These are phyloP conservation scores for Eulimnadia texana DNA, from an alignment of 1,140 invertebrate genomes.

Conservation along the genomic window DNA sequence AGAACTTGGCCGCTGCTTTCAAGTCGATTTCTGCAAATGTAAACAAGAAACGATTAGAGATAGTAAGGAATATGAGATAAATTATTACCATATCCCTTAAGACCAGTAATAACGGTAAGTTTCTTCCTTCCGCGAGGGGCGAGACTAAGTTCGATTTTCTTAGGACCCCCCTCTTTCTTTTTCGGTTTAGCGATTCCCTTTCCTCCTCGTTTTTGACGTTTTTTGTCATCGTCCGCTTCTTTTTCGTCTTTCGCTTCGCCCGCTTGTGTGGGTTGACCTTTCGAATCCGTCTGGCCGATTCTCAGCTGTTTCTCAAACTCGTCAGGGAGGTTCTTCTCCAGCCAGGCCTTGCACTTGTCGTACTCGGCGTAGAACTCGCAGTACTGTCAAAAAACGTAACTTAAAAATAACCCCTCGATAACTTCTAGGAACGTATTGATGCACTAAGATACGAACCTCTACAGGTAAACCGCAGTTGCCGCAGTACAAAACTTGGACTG, in stretches of 20 bases:
- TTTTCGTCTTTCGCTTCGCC: conserved; percentile 40
- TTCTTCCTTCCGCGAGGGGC: conserved; percentile 96
- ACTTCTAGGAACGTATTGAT: too few relatives aligned
- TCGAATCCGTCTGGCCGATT: conserved; percentile 33
- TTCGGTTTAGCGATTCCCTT: conserved; percentile 77
- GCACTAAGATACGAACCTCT: conserved; percentile 54
- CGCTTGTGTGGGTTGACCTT: background rate
- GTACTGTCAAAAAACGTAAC: conserved; percentile 45
- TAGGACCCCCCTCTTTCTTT: conserved; percentile 57
- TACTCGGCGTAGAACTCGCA: conserved; percentile 96
- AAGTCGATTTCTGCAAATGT: conserved; percentile 74
- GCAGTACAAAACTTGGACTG: conserved; percentile 79
- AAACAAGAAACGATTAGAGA: conserved; percentile 19
- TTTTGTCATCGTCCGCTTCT: conserved; percentile 75
- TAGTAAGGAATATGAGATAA: conserved; percentile 39
- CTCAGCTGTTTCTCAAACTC: conserved; percentile 73
- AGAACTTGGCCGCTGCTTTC: conserved; percentile 95
- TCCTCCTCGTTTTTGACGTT: conserved; percentile 76
- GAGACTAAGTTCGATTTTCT: conserved; percentile 64
- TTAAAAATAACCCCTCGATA: conserved; percentile 2
- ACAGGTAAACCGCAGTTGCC: conserved; percentile 88
- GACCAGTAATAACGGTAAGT: conserved; percentile 44
- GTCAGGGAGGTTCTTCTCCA: conserved; percentile 82
- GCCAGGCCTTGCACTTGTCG: conserved; percentile 93
- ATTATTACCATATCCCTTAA: conserved; percentile 28